Percentiles rank a stretch among this genome's conserved stretches.
These are phyloP conservation scores for Otolemur garnettii DNA, from an alignment of 2,113 vertebrate species.

Conservation along the genomic window DNA sequence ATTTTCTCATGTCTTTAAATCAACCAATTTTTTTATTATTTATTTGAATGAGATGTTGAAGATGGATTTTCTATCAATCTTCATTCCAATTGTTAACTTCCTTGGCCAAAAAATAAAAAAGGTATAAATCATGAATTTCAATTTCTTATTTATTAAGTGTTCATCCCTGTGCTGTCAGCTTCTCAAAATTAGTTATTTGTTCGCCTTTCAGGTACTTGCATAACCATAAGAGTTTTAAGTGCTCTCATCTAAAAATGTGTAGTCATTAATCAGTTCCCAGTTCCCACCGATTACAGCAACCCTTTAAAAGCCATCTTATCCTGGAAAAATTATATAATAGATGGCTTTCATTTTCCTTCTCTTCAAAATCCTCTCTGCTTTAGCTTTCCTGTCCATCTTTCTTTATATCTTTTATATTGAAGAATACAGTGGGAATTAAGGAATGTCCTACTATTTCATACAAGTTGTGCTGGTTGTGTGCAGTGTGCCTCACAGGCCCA, in stretches of 20 bases:
- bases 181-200: slow-evolving; percentile 21
- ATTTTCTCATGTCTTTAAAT: slow-evolving; percentile 70
- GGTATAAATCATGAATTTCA: not conserved
- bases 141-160: slow-evolving; percentile 45
- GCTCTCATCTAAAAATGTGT: not conserved
- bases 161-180: slow-evolving; percentile 26
- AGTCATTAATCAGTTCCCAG: not conserved
- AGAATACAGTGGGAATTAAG: not conserved
- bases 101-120: slow-evolving; percentile 44
- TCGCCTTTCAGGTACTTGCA: slow-evolving; percentile 12
- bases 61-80: slow-evolving; percentile 51
- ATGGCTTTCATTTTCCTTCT: not conserved
- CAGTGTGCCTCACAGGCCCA: not conserved
- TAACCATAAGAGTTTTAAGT: slow-evolving; percentile 43
- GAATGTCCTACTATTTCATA: not conserved
- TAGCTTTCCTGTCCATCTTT: not conserved
- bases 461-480: not conserved
- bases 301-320: not conserved
- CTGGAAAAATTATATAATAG: not conserved
- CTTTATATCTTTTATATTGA: slow-evolving; percentile 13
- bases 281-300: not conserved
- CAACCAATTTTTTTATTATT: slow-evolving; percentile 47
- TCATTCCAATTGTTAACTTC: slow-evolving; percentile 68
- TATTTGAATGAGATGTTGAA: slow-evolving; percentile 39
- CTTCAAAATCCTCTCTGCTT: not conserved